Evolutionary conservation across 2,888 invertebrate genomes (phyloP), one percentile per base, ranked within the genome.

Genomic region (Xestia c-nigrum): DNA sequence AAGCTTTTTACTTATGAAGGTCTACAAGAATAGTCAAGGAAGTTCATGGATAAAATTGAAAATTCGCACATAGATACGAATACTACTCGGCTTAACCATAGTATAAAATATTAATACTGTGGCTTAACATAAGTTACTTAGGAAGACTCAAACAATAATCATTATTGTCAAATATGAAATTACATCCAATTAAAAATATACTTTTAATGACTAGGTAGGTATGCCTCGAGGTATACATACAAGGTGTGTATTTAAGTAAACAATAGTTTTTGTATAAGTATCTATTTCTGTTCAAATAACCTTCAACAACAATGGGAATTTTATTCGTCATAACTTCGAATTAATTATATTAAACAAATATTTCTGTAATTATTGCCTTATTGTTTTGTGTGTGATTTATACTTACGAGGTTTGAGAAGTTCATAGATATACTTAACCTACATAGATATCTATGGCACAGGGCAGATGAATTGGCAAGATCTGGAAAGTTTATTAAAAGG

Each of bases 251-350:
- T 64, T 72, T 24, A 55, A 31, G 12, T 59, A 64, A 73, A 83
- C 76, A 83, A 83, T 83, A 43, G 59, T 65, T 65, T 59, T 47
- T 63, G 21, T 40, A 31, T 2, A 12, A 43, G 21, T 59, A 19
- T 52, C 24, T 66, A 38, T 61, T 70, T 77, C 50, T 38, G 31
- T 46, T 64, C 12, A 21, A 24, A 50, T 59, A 52, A 73, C 80
- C 80, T 70, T 80, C 71, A 64, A 69, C 16, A 40, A 74, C 68
- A 76, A 76, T 84, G 64, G 50, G 16, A 61, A 64, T 80, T 64
- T 61, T 38, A 47, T 65, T 61, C 19, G 50, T 72, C 24, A 69
- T 57, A 59, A 59, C 66, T 68, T 67, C 16, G 7, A 82, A 73
- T 81, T 70, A 43, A 74, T 59, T 68, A 40, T 55, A 21, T 61